Base-by-base conservation (phyloP, 2,797 vertebrate species). In the Mormyrops boulengeri region DNA sequence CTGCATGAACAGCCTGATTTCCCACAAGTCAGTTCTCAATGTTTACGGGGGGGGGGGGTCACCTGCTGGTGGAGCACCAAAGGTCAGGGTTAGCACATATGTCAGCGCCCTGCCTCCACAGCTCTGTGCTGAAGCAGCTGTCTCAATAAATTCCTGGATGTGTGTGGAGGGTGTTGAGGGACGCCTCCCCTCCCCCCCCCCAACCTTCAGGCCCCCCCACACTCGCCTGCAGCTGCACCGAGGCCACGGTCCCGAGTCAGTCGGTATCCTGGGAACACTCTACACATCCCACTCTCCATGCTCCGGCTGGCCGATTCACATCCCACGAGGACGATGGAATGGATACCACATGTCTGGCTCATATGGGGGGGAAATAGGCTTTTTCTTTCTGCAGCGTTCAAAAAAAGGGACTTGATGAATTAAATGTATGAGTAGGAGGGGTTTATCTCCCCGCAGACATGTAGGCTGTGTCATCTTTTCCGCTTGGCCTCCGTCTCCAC, bases 231-330 rank as follows among this genome's bases (percentile, higher is more conserved):
- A 96, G 96, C 96, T 96, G 96, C 94, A 93, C 90, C 91, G 88
- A 93, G 93, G 94, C 93, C 91, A 92, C 92, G 92, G 93, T 95
- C 94, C 95, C 92, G 96, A 95, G 95, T 96, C 95, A 93, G 95
- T 94, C 94, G 94, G 96, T 95, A 96, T 96, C 95, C 93, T 95
- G 94, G 95, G 95, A 95, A 95, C 95, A 94, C 94, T 93, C 93
- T 92, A 91, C 91, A 94, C 92, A 93, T 94, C 94, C 94, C 94
- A 94, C 94, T 95, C 94, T 93, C 93, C 82, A 17, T 87, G 41
- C 17, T 87, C 86, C 89, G 82, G 87, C 44, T 47, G 87, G 90
- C 91, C 91, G 90, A 92, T 44, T 89, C 60, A 89, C 41, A 86
- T 86, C 69, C 69, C 49, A 85, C 47, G 50, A 14, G 49, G 50